Base-by-base conservation (phyloP, 2,113 vertebrate species). In the Delphinus delphis region DNA sequence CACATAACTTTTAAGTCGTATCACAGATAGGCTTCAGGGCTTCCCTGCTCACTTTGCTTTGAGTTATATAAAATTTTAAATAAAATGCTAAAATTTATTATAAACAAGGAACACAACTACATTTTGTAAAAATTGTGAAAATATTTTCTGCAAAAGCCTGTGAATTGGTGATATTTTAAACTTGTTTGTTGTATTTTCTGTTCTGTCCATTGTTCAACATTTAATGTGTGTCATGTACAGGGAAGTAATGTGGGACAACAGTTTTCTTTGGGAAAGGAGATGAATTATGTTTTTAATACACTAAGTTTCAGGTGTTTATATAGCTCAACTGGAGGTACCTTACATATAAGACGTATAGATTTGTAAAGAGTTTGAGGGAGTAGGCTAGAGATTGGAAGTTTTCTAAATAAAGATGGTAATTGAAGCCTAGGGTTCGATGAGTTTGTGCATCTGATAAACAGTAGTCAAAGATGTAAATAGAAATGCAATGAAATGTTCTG, bases 241-340 rank as follows among this genome's bases (percentile, higher is more conserved):
- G 26, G n/a, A 80, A 13, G 63, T 79, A 80, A 80, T 86, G 31
- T 63, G 41, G 44, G 25, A 73, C 63, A 55, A 85, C 44, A 6
- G 18, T 31, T 38, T 96, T 90, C 41, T 84, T 70, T 93, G 86
- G 71, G 53, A 85, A 89, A 44, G 53, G n/a, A 89, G 68, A 65
- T 36, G 41, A 77, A 55, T 62, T 62, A 21, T 84, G n/a, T 80
- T 87, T 91, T 95, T 87, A 44, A 21, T 77, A 62, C 33, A 88
- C 11, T 53, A 71, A 85, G 31, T 90, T 90, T 84, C 2, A 31
- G 68, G 28, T 79, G 23, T 28, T 65, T 65, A 25, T 81, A 82
- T 90, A 74, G 76, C 25, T 38, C 23, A 82, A 13, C 20, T 74
- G 84, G 80, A 85, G 31, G 36, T 50, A 12, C 47, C 31, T 74